Evolutionary conservation across 2,888 invertebrate species (phyloP).

Genomic region (Orthosia gracilis): DNA sequence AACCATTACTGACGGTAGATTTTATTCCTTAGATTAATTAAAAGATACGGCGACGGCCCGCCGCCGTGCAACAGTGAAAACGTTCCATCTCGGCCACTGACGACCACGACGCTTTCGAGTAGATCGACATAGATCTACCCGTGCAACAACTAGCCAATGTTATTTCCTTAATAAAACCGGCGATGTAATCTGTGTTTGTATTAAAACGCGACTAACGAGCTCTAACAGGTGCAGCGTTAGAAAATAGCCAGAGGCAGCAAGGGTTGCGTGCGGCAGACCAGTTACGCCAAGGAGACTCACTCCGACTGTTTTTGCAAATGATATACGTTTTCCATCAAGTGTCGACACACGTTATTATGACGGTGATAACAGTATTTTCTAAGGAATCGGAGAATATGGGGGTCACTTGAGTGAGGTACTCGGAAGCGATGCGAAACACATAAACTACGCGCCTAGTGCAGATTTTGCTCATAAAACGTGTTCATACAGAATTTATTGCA

Average conservation of each 20-base stretch:
- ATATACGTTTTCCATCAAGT: slow-evolving; percentile 86
- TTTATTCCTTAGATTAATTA: slow-evolving; percentile 89
- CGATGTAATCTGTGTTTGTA: slow-evolving; percentile 75
- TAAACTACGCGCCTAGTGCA: slow-evolving; percentile 63
- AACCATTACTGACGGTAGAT: slow-evolving; percentile 84
- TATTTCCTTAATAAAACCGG: slow-evolving; percentile 67
- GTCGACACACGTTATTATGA: slow-evolving; percentile 72
- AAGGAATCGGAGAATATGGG: slow-evolving; percentile 47
- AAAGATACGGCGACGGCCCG: slow-evolving; percentile 84
- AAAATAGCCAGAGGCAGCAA: slow-evolving; percentile 81
- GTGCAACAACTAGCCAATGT: slow-evolving; percentile 54
- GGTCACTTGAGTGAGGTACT: slow-evolving; percentile 49
- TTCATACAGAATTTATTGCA: slow-evolving; percentile 76
- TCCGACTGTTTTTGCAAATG: slow-evolving; percentile 85
- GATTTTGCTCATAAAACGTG: slow-evolving; percentile 72
- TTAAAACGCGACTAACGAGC: slow-evolving; percentile 71
- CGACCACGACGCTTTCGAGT: slow-evolving; percentile 71
- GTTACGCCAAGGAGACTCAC: slow-evolving; percentile 85
- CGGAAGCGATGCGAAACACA: slow-evolving; percentile 42
- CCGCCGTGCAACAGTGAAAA: slow-evolving; percentile 84
- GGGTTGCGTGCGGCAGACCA: slow-evolving; percentile 88
- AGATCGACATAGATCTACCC: slow-evolving; percentile 68
- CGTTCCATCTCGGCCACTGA: slow-evolving; percentile 78
- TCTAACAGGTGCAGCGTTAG: slow-evolving; percentile 84
- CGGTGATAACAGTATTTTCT: slow-evolving; percentile 71